These are phyloP conservation scores for Phrynocephalus guinanensis DNA, from an alignment of 2,797 vertebrate species.

Conservation along the genomic window DNA sequence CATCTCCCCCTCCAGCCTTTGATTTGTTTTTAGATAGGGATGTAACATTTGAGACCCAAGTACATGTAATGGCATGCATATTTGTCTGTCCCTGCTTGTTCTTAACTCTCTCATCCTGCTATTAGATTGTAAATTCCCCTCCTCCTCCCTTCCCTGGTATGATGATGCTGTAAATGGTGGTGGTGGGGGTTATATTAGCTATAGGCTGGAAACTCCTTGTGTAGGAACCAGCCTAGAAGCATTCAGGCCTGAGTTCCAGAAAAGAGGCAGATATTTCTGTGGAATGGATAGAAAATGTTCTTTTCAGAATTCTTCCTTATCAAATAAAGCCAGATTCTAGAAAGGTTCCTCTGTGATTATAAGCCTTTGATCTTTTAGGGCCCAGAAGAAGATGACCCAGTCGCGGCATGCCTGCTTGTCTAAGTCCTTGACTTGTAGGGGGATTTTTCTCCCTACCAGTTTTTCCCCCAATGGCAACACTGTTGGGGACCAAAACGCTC, in stretches of 20 bases:
- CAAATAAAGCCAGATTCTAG: neutral
- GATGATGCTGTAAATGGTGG: no score
- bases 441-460: no score
- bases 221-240: neutral
- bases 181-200: no score
- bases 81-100: neutral
- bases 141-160: no score
- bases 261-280: neutral
- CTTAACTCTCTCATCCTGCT: neutral
- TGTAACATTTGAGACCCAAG: no score
- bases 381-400: neutral
- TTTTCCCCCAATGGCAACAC: neutral
- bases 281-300: no score
- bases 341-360: neutral
- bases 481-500: no score
- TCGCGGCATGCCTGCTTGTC: neutral
- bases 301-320: neutral
- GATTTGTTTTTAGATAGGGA: no score
- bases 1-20: no score
- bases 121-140: neutral
- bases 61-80: no score
- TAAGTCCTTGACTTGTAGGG: neutral
- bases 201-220: no score
- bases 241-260: neutral
- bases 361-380: neutral